Percentiles rank a stretch among this genome's conserved stretches.
These are phyloP conservation scores for Phyto melanocephala DNA, from an alignment of 2,888 invertebrate genomes.

Conservation along the genomic window DNA sequence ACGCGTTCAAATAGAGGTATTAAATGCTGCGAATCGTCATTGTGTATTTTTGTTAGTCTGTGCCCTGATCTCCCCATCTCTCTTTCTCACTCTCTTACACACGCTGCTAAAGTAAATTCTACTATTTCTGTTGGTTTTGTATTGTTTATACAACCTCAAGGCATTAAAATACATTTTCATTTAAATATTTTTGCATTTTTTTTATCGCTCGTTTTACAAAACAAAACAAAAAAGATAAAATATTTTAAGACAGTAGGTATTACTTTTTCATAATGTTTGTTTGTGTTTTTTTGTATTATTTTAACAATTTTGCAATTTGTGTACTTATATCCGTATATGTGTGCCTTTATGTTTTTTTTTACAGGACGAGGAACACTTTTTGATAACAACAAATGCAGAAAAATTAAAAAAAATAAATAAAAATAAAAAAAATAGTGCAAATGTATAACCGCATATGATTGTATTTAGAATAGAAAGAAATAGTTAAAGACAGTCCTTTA, in stretches of 20 bases:
- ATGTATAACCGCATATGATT: not conserved
- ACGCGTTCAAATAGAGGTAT: slow-evolving; percentile 59
- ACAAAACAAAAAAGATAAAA: slow-evolving; percentile 9
- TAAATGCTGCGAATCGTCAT: slow-evolving; percentile 47
- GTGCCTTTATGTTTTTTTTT: not conserved
- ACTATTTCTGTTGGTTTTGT: slow-evolving; percentile 20
- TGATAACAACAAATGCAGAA: too few relatives aligned
- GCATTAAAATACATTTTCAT: slow-evolving; percentile 59
- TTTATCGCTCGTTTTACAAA: slow-evolving; percentile 34
- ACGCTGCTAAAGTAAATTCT: not conserved
- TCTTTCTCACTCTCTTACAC: slow-evolving; percentile 5
- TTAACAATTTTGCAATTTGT: slow-evolving; percentile 37
- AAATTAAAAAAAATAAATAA: too few relatives aligned
- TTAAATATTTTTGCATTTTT: slow-evolving; percentile 45
- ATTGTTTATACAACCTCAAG: slow-evolving; percentile 60
- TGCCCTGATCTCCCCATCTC: too few relatives aligned
- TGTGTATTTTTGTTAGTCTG: slow-evolving; percentile 6
- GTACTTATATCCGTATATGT: too few relatives aligned
- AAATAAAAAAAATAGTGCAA: not conserved
- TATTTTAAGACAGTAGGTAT: slow-evolving; percentile 54
- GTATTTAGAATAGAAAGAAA: not conserved
- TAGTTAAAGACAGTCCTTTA: not conserved
- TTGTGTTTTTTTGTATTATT: not conserved
- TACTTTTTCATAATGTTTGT: not conserved
- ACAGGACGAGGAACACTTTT: not conserved